Evolutionary conservation across 2,797 vertebrate species (phyloP), one percentile per base, ranked within the genome.

Genomic region (Pseudomugil gertrudae): DNA sequence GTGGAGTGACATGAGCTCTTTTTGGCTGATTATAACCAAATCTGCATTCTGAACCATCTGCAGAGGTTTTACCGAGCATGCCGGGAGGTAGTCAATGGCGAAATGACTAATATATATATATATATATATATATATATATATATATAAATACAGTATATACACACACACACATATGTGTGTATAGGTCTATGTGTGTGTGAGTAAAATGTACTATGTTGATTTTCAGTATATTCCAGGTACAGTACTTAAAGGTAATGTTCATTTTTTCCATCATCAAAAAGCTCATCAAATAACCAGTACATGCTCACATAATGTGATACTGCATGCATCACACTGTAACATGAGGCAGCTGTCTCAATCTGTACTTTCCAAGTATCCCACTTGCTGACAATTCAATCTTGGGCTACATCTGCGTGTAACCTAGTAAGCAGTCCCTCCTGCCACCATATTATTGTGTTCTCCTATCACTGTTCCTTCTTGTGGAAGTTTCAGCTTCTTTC

Each of bases 391-490:
- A 92, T 91, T 88, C 80, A 89, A 89, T 92, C 88, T 81, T 55
- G 73, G 63, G 70, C 76, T 90, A 84, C 85, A 89, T 89, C 79
- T 78, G 65, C 9, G 65, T 81, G 81, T 91, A 93, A 93, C 90
- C 82, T 69, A 73, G 89, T 90, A 89, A 91, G 84, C 74, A 72
- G 85, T 89, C 90, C 89, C 89, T 75, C 80, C 86, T 84, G 92
- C 89, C 89, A 89, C 89, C 84, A 30, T 87, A 87, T 92, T 91
- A 92, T 79, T 88, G 90, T 91, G 80, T 76, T 81, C 86, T 82
- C 80, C 69, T 74, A 86, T 83, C 87, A 75, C 75, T 35, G 83
- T 81, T 88, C 76, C 79, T 76, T 87, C 84, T 81, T 15, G 24
- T 85, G 86, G 79, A 91, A 86, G 81, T 91, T 90, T 91, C 87